phyloP scores from a whole-genome alignment of 1,140 invertebrate genomes.

The Pissodes strobi region DNA sequence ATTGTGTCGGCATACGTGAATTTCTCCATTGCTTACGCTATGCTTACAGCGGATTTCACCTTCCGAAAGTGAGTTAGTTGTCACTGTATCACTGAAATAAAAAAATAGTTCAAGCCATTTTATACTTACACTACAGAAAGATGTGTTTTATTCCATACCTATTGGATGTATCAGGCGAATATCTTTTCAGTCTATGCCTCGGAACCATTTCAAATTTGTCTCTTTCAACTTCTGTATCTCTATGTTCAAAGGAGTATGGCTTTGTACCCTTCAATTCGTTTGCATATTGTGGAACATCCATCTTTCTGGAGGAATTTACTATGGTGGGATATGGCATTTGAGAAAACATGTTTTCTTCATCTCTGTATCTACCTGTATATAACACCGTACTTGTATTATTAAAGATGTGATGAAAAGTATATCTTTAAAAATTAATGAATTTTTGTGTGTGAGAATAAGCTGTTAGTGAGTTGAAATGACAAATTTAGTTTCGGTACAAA shows the following conservation, averaged over 20 bases:
- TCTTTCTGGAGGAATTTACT: background rate
- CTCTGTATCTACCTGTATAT: slow-evolving; percentile 27
- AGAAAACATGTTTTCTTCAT: slow-evolving; percentile 35
- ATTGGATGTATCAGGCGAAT: slow-evolving; percentile 24
- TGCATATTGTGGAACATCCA: background rate
- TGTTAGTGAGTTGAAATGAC: no score
- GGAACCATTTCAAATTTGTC: background rate
- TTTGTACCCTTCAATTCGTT: background rate
- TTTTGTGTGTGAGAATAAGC: no score
- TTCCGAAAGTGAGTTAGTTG: slow-evolving; percentile 42
- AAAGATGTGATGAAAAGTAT: background rate
- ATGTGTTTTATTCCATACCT: background rate
- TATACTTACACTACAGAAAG: no score
- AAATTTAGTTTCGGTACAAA: background rate
- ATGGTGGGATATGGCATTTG: slow-evolving; percentile 5
- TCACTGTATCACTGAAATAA: slow-evolving; percentile 27
- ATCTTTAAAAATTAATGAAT: background rate
- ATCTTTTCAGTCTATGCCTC: background rate
- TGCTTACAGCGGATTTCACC: slow-evolving; percentile 47
- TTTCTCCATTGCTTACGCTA: slow-evolving; percentile 47
- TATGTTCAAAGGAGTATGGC: background rate
- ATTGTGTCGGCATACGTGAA: slow-evolving; percentile 28
- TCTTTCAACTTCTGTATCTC: background rate
- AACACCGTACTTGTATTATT: background rate
- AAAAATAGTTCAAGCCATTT: background rate